Evolutionary conservation across 1,140 invertebrate species (phyloP).

Genomic region (Zaprionus capensis): DNA sequence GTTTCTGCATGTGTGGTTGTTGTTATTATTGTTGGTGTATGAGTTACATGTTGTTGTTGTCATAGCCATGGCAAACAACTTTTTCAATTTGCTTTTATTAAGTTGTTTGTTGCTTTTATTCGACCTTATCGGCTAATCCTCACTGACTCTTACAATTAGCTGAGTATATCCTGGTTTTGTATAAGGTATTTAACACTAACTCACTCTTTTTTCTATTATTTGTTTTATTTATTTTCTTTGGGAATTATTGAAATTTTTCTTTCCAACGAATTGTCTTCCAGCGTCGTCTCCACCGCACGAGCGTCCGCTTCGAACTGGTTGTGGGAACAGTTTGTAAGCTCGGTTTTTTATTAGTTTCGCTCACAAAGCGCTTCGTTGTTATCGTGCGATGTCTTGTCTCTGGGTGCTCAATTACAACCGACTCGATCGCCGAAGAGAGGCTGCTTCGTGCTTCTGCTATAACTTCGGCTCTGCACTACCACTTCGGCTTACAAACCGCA

Average conservation of each 20-base stretch:
- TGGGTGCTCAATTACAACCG: slow-evolving; percentile 56
- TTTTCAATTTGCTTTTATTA: slow-evolving; percentile 48
- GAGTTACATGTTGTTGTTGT: slow-evolving; percentile 38
- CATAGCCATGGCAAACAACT: slow-evolving; percentile 68
- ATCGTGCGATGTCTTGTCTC: slow-evolving; percentile 21
- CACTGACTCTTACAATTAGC: neutral
- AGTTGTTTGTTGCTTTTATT: slow-evolving; percentile 1
- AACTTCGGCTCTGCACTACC: neutral
- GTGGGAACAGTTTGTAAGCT: slow-evolving; percentile 71
- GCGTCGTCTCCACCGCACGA: slow-evolving; percentile 60
- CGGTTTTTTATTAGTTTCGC: slow-evolving; percentile 81
- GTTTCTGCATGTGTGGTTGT: slow-evolving; percentile 31
- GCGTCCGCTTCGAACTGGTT: slow-evolving; percentile 68
- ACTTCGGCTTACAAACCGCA: slow-evolving; percentile 67
- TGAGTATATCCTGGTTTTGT: slow-evolving; percentile 2
- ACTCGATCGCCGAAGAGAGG: slow-evolving; percentile 8
- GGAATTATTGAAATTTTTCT: slow-evolving; percentile 20
- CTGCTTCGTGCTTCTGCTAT: slow-evolving; percentile 1
- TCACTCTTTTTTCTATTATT: slow-evolving; percentile 38
- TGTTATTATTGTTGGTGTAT: slow-evolving; percentile 26
- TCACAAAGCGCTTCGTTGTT: slow-evolving; percentile 79
- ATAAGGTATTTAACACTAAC: slow-evolving; percentile 18
- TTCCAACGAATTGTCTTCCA: slow-evolving; percentile 17
- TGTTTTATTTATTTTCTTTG: slow-evolving; percentile 6
- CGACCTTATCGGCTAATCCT: slow-evolving; percentile 19